Evolutionary conservation across 2,797 vertebrate genomes (phyloP).

Genomic region (Vultur gryphus): DNA sequence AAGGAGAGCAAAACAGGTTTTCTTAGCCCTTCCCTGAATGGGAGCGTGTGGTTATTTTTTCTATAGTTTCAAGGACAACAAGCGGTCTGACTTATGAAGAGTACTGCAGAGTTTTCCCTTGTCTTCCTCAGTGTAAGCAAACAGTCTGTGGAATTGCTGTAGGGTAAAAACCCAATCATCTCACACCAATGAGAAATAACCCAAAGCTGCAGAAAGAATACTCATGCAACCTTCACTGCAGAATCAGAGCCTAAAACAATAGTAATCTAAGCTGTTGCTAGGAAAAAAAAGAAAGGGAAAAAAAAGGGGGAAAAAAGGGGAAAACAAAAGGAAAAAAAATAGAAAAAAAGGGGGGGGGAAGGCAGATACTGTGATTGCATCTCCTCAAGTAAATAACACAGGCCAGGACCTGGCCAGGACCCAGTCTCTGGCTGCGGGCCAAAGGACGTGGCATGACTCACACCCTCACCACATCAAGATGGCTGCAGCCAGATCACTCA

Average conservation of each 20-base stretch:
- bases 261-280: not conserved
- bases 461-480: not conserved
- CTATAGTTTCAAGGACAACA: not conserved
- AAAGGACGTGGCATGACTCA: not conserved
- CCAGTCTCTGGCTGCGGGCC: not conserved
- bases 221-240: not conserved
- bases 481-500: not conserved
- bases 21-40: not conserved
- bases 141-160: not conserved
- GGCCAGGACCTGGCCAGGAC: not conserved
- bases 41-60: not conserved
- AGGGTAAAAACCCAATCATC: not conserved
- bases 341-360: not conserved
- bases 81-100: not conserved
- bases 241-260: not conserved
- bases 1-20: not conserved
- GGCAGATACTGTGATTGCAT: not conserved
- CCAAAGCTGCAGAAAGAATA: not conserved
- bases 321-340: too few species aligned
- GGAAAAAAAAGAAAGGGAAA: too few species aligned
- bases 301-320: not conserved
- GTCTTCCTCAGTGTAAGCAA: not conserved
- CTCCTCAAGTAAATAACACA: not conserved
- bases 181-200: not conserved
- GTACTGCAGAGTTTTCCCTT: not conserved